Base-by-base conservation (phyloP, 1,140 invertebrate genomes). In the Trachymyrmex septentrionalis region DNA sequence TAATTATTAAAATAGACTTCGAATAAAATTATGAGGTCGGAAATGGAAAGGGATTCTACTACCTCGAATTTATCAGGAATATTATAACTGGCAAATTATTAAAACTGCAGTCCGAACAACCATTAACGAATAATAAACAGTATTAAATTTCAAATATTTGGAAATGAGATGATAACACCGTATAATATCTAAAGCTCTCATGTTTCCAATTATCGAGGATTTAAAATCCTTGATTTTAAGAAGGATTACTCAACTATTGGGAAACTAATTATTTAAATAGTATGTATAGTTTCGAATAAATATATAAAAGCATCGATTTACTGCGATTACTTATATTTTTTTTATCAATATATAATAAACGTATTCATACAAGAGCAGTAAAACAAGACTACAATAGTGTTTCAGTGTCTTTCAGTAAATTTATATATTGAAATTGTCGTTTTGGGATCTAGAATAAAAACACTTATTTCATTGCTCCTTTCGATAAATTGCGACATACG, bases 281-380 rank as follows among this genome's bases (percentile, higher is more conserved):
- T 76, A 7, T 38, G 21, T 38, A 55, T 24, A 77, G 19, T 80
- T 69, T 50, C 44, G 27, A 71, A 71, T 81, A 57, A 81, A 69
- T 55, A 38, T 24, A 19, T 38, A 34, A 34, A 73, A 61, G 14
- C 27, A 38, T 61, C 12, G 19, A 75, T 72, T 67, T 75, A 61
- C 9, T 71, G 21, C 57, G 34, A 73, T 72, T 71, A 73, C 50
- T 75, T 84, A 63, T 84, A 48, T 76, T 50, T 81, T 75, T 75
- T 50, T 81, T 21, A 72, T 67, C 72, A 73, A 69, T 81, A 80
- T 86, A 75, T 86, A 63, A 85, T 85, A 76, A 85, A 81, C 67
- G 64, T 53, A 86, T 67, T 66, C 27, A 19, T 38, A 71, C 44
- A 67, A 38, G 21, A 81, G 50, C 48, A 30, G 24, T 48, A 24